These are phyloP conservation scores for Schizotus pectinicornis DNA, from an alignment of 2,888 invertebrate species.

Conservation along the genomic window DNA sequence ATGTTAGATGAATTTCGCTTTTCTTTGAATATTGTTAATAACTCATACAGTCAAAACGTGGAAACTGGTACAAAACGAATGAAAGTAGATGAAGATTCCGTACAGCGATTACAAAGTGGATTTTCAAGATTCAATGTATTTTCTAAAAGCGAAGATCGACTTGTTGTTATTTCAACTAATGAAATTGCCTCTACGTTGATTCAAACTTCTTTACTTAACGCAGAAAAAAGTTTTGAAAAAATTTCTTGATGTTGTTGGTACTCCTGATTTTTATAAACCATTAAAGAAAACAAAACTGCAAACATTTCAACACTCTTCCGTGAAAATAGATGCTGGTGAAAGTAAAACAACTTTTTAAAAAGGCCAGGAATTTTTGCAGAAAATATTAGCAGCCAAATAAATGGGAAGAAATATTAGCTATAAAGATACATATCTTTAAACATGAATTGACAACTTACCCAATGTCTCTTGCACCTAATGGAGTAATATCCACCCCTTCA, in stretches of 20 bases:
- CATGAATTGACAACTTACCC: constrained; percentile 1
- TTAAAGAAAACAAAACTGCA: not conserved
- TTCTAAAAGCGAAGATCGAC: not conserved
- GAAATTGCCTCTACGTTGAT: not conserved
- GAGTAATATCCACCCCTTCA: not conserved
- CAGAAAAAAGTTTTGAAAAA: not conserved
- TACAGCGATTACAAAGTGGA: constrained; percentile 9
- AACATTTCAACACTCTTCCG: not conserved
- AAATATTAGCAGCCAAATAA: constrained; percentile 5
- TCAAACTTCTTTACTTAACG: not conserved
- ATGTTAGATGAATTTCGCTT: constrained; percentile 15
- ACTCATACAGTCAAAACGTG: constrained; percentile 15
- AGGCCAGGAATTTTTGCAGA: constrained; percentile 2
- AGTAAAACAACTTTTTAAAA: not conserved
- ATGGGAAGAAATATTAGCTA: constrained; percentile 2
- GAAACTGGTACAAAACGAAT: constrained; percentile 17
- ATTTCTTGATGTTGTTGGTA: too few relatives aligned
- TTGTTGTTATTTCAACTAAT: constrained; percentile 17
- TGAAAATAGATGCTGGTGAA: not conserved
- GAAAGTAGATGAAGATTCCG: constrained; percentile 9
- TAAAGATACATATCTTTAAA: constrained; percentile 1
- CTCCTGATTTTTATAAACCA: too few relatives aligned
- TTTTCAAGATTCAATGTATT: constrained; percentile 23
- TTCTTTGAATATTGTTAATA: not conserved
- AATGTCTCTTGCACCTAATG: too few relatives aligned